Base-by-base conservation (phyloP, 2,797 vertebrate species). In the Syngnathus rostellatus region DNA sequence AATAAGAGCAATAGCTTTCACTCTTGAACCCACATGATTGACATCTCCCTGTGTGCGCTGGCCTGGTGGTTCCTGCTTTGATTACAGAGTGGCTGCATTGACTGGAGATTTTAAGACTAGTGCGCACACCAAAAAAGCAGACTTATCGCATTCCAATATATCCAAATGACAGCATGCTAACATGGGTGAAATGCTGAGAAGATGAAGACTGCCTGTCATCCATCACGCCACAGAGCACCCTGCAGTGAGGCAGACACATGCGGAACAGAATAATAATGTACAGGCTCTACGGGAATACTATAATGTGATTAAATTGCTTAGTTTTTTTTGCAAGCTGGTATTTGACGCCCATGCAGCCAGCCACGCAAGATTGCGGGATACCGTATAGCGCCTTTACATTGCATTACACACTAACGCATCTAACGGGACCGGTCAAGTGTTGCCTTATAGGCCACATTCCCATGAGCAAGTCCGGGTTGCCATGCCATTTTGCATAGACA, bases 371-470 rank as follows among this genome's bases (percentile, higher is more conserved):
- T 75, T 21, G 77, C 31, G 31, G 31, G 77, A 79, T 65, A 2
- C 21, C 43, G 10, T 17, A 46, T 46, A 19, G 8, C 43, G 37
- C 43, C 59, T n/a, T 48, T 45, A 25, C 62, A 86, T 74, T 31
- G 66, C 69, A 79, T 68, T 69, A 72, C 79, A 78, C 76, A 46
- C 72, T 71, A 64, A 16, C 46, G 25, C 25, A 11, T 31, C 16
- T 21, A 43, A 11, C 14, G 41, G 40, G 40, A 21, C 73, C 62
- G 68, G 60, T 64, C 61, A 75, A 82, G 74, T 72, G 48, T 51
- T 53, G 63, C 48, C 63, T 60, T 68, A 65, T 76, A 85, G 85
- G 86, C 84, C 84, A 89, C 86, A 88, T 87, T 88, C 85, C 85
- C 86, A 83, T 84, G 81, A 82, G 83, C 78, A 83, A 79, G 83